phyloP scores from a whole-genome alignment of 2,888 invertebrate genomes.

The Scotopteryx bipunctaria region DNA sequence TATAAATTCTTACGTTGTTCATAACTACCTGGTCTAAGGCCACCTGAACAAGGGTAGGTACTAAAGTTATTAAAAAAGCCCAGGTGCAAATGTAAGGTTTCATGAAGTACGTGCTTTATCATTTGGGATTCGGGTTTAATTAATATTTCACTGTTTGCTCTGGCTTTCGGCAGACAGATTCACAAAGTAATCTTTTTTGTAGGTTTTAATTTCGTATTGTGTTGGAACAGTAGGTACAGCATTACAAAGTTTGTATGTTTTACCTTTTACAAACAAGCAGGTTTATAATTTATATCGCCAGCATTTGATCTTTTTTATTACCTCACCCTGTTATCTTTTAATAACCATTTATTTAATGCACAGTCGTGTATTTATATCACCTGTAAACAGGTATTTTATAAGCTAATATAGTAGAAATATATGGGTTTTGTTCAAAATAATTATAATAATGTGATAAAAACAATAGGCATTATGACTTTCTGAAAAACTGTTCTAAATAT shows the following conservation, averaged over 20 bases:
- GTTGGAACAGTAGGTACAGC: constrained; percentile 35
- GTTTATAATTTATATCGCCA: constrained; percentile 12
- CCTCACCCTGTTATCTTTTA: neutral
- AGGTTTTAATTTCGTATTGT: constrained; percentile 51
- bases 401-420: too few species aligned
- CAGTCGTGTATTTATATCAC: neutral
- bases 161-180: constrained; percentile 47
- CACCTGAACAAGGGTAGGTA: too few species aligned
- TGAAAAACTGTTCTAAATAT: too few species aligned
- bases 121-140: constrained; percentile 50
- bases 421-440: too few species aligned
- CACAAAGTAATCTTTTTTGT: constrained; percentile 43
- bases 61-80: constrained; percentile 2
- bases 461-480: too few species aligned
- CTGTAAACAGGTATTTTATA: neutral
- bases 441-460: too few species aligned
- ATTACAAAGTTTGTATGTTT: constrained; percentile 30
- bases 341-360: constrained; percentile 3
- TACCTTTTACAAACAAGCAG: constrained; percentile 19
- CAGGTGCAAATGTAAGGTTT: constrained; percentile 37
- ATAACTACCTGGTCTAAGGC: too few species aligned
- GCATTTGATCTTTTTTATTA: constrained; percentile 1
- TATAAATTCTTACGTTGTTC: too few species aligned
- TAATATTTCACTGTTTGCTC: constrained; percentile 59
- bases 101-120: constrained; percentile 58